Evolutionary conservation across 1,140 invertebrate species (phyloP), one percentile per base, ranked within the genome.

Genomic region (Euura saliciscinereae): DNA sequence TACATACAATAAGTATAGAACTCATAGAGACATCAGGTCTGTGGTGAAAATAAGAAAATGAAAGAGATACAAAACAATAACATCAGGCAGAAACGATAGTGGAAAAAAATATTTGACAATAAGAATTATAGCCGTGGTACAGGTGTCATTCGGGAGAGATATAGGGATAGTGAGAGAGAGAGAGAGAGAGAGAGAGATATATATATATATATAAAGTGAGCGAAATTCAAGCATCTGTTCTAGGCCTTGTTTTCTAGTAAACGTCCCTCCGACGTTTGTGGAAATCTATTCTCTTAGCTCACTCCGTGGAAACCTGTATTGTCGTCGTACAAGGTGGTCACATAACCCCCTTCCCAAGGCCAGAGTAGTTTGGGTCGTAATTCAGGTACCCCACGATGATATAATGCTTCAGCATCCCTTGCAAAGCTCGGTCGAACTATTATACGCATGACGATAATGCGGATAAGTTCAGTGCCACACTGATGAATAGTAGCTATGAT

Each of bases 121-220:
- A 28, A 28, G 28, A 28, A 28, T 1, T 28, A 28, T 28, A 28
- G 28, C 28, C 28, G 28, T 28, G 28, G 28, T 28, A 28, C 28
- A 28, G 28, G 28, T 28, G 28, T 28, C 28, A 1, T 28, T 28
- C 28, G 6, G 6, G 6, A 3, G 69, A 64, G 69, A 6, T 45
- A 64, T 46, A 59, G 45, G 44, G 69, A 70, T 6, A 13, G 28
- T 45, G 43, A 8, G 68, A 70, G 11, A 42, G 45, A 45, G 13
- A 44, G n/a, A 70, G 69, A 70, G 43, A 70, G 69, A 44, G 45
- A 42, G n/a, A n/a, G n/a, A n/a, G n/a, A n/a, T n/a, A n/a, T n/a
- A n/a, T n/a, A n/a, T n/a, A n/a, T n/a, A n/a, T n/a, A n/a, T n/a
- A n/a, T n/a, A n/a, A n/a, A n/a, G 71, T 45, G 45, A 28, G 67